These are phyloP conservation scores for Deilephila porcellus DNA, from an alignment of 2,888 invertebrate species.

Conservation along the genomic window DNA sequence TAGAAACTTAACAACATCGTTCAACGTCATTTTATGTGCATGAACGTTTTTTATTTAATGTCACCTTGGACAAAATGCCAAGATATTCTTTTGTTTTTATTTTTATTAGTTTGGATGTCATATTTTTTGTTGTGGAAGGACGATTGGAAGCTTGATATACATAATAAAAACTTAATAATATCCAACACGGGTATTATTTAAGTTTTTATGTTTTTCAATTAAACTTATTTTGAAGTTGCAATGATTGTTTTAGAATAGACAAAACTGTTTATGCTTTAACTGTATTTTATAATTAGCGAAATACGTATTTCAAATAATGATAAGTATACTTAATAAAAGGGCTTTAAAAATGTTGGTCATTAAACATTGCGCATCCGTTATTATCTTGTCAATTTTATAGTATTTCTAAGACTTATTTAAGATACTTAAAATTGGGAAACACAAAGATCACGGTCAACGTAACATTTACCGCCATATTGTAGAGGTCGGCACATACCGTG, in stretches of 20 bases:
- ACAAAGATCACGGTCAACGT: conserved; percentile 13
- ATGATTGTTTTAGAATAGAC: too few species aligned
- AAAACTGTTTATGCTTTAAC: too few species aligned
- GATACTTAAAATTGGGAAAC: background rate
- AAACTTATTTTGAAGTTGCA: too few species aligned
- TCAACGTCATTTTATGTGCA: background rate
- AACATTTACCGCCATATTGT: background rate
- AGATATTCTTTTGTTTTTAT: conserved; percentile 16
- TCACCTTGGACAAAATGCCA: background rate
- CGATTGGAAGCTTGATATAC: background rate
- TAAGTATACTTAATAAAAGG: too few species aligned
- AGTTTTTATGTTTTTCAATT: too few species aligned
- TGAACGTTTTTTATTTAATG: background rate
- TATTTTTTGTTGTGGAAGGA: background rate
- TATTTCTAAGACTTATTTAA: background rate
- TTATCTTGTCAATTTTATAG: background rate
- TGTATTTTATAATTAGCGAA: too few species aligned
- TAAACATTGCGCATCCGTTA: background rate
- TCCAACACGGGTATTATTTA: background rate
- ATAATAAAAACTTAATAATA: background rate
- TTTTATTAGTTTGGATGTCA: background rate
- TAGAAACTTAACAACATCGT: background rate
- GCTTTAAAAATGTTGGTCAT: background rate
- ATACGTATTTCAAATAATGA: too few species aligned
- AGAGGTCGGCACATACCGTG: background rate